These are phyloP conservation scores for Alectoris magna DNA, from an alignment of 2,797 vertebrate genomes.

Conservation along the genomic window DNA sequence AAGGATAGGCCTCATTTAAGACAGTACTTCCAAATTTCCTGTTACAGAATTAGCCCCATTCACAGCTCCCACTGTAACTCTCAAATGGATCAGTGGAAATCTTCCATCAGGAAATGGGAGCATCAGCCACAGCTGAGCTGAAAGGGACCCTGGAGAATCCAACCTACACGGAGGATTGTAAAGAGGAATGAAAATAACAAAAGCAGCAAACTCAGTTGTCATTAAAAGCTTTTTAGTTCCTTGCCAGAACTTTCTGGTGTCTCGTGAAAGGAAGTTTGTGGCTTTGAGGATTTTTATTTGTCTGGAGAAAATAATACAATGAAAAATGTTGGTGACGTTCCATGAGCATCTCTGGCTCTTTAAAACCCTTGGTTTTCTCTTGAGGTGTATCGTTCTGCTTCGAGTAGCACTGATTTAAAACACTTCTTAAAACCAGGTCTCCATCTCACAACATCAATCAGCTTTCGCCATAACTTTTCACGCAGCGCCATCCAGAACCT, in stretches of 20 bases:
- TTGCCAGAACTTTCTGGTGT: not conserved
- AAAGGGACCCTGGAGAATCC: not conserved
- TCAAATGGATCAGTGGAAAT: not conserved
- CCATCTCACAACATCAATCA: not conserved
- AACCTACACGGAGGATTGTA: not conserved
- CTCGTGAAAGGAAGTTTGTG: not conserved
- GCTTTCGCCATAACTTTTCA: not conserved
- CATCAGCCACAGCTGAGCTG: not conserved
- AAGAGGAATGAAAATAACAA: not conserved
- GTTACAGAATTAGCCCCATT: not conserved
- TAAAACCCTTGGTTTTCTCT: not conserved
- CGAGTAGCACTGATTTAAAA: not conserved
- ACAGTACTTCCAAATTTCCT: not conserved
- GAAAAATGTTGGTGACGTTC: not conserved
- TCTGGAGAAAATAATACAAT: not conserved
- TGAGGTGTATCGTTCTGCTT: not conserved
- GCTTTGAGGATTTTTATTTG: slow-evolving; percentile 1
- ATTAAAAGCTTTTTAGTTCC: not conserved
- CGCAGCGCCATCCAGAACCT: not conserved
- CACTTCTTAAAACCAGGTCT: not conserved
- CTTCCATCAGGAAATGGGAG: not conserved
- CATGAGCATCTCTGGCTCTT: not conserved
- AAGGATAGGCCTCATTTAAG: not conserved
- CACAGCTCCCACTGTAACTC: not conserved
- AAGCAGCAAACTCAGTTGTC: not conserved